These are phyloP conservation scores for Gallinago media DNA, from an alignment of 2,113 vertebrate species.

Conservation along the genomic window DNA sequence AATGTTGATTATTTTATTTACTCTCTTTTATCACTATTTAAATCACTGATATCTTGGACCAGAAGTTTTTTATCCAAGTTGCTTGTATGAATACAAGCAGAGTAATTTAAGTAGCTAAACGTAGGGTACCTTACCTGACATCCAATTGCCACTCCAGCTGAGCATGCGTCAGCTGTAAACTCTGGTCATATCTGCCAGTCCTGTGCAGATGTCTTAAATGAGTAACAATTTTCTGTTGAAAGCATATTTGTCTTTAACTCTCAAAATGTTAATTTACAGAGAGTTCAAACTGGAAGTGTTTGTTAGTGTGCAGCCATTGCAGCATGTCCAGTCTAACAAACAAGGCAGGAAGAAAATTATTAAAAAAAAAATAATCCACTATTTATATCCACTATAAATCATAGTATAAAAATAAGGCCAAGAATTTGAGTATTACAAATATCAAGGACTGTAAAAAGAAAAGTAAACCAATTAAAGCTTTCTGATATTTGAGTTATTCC, in stretches of 20 bases:
- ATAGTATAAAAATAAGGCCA: background rate
- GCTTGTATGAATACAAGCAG: background rate
- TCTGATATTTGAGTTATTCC: background rate
- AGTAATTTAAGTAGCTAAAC: background rate
- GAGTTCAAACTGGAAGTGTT: background rate
- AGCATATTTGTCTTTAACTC: background rate
- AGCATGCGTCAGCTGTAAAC: rapidly evolving
- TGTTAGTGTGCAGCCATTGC: background rate
- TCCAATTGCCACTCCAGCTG: background rate
- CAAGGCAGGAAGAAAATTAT: background rate
- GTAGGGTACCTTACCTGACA: background rate
- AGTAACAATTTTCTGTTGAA: background rate
- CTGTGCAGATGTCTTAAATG: background rate
- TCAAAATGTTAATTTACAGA: background rate
- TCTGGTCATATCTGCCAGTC: background rate
- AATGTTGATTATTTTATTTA: background rate
- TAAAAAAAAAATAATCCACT: background rate
- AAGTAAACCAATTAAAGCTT: background rate
- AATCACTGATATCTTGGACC: background rate
- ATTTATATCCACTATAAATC: background rate
- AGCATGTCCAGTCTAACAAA: background rate
- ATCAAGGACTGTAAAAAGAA: background rate
- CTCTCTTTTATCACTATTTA: background rate
- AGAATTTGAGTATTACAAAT: background rate
- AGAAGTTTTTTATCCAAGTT: background rate